phyloP scores from a whole-genome alignment of 2,888 invertebrate species.

The Drosophila longiperda region DNA sequence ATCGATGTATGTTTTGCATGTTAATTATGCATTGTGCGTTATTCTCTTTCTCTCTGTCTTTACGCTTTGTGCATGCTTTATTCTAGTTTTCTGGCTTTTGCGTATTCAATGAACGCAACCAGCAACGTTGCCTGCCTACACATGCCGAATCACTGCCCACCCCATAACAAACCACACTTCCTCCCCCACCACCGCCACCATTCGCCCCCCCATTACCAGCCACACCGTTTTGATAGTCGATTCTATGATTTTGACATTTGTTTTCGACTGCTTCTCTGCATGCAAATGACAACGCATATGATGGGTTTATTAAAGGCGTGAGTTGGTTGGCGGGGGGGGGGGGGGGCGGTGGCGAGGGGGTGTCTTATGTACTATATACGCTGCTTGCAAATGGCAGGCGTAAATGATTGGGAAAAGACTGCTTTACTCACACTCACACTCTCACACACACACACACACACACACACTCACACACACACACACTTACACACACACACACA shows the following conservation, averaged over 20 bases:
- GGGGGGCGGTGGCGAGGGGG: not conserved
- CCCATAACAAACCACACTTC: not conserved
- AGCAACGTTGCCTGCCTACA: slow-evolving; percentile 31
- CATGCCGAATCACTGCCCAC: slow-evolving; percentile 24
- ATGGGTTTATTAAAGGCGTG: slow-evolving; percentile 28
- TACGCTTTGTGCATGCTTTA: slow-evolving; percentile 53
- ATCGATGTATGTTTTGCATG: slow-evolving; percentile 73
- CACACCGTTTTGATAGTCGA: slow-evolving; percentile 27
- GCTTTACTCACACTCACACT: not conserved
- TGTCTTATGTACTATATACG: not conserved
- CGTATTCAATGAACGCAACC: slow-evolving; percentile 77
- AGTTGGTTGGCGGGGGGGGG: no score
- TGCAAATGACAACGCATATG: slow-evolving; percentile 72
- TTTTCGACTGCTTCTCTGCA: slow-evolving; percentile 69
- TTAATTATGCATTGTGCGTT: slow-evolving; percentile 61
- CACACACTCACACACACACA: not conserved
- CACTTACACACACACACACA: slow-evolving; percentile 1
- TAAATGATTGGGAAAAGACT: slow-evolving; percentile 31
- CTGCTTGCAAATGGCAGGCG: slow-evolving; percentile 4
- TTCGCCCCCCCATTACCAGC: not conserved
- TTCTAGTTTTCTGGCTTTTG: slow-evolving; percentile 72
- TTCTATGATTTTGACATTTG: slow-evolving; percentile 80
- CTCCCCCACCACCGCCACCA: no score
- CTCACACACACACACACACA: not conserved
- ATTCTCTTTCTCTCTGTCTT: not conserved